These are phyloP conservation scores for Bombus cullumanus DNA, from an alignment of 1,140 invertebrate genomes.

Conservation along the genomic window DNA sequence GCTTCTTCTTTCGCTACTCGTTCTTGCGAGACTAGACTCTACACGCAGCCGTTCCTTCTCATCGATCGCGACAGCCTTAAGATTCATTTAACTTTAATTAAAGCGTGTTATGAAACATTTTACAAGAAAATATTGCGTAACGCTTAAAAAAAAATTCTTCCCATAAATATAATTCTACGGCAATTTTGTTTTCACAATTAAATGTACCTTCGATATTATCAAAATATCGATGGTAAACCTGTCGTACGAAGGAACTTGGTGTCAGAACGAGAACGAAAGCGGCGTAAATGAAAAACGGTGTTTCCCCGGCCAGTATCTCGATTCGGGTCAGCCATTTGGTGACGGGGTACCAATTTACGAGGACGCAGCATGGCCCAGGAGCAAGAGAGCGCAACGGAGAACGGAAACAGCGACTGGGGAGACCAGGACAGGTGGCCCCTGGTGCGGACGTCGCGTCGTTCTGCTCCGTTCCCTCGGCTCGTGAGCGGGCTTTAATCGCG, in stretches of 20 bases:
- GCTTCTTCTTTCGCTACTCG: background rate
- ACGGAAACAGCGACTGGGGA: slow-evolving; percentile 45
- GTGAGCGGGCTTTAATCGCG: slow-evolving; percentile 57
- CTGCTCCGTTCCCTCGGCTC: slow-evolving; percentile 36
- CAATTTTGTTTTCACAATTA: background rate
- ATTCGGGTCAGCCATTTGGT: slow-evolving; percentile 52
- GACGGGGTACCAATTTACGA: slow-evolving; percentile 50
- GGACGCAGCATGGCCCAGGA: background rate
- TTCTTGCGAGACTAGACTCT: background rate
- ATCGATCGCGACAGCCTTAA: background rate
- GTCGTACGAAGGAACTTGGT: background rate
- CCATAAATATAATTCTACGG: too few species aligned
- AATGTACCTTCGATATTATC: background rate
- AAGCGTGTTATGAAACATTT: background rate
- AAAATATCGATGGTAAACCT: background rate
- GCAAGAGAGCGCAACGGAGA: slow-evolving; percentile 23
- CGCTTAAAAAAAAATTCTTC: background rate
- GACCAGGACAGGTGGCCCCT: slow-evolving; percentile 52
- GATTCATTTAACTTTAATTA: background rate
- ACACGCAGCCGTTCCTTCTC: background rate
- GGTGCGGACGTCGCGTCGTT: slow-evolving; percentile 35
- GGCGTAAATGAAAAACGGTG: slow-evolving; percentile 29
- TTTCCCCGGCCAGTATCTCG: slow-evolving; percentile 13
- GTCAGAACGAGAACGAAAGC: slow-evolving; percentile 33
- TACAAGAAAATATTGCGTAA: background rate